phyloP scores from a whole-genome alignment of 2,888 invertebrate species.

The Cepaea hortensis region DNA sequence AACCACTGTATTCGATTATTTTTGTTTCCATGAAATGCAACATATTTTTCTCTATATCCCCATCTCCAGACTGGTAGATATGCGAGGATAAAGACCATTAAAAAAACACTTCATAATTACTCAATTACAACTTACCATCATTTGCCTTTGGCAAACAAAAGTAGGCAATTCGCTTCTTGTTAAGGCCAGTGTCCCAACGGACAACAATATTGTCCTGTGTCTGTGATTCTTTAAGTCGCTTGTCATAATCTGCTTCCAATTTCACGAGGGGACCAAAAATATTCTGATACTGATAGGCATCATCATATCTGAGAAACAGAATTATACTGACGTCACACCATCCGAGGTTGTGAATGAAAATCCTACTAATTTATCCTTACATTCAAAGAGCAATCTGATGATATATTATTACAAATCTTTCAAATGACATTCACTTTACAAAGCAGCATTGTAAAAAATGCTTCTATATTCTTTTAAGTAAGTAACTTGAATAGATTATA shows the following conservation, averaged over 20 bases:
- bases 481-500: no score
- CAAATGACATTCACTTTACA: background rate
- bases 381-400: no score
- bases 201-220: conserved; percentile 98
- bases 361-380: no score
- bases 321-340: no score
- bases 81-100: background rate
- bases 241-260: conserved; percentile 98
- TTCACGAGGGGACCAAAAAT: conserved; percentile 97
- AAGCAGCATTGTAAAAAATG: background rate
- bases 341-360: no score
- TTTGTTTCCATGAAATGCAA: no score
- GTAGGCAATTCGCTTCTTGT: conserved; percentile 97
- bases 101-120: background rate
- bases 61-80: no score
- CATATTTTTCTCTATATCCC: no score
- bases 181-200: conserved; percentile 98
- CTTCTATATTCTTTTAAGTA: no score
- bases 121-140: conserved; percentile 80
- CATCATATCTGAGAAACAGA: conserved; percentile 86
- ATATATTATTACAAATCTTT: no score
- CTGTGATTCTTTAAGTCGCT: conserved; percentile 96
- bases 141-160: conserved; percentile 98
- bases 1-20: no score
- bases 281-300: conserved; percentile 99